phyloP scores from a whole-genome alignment of 2,113 vertebrate genomes.

The Microtus montanus region DNA sequence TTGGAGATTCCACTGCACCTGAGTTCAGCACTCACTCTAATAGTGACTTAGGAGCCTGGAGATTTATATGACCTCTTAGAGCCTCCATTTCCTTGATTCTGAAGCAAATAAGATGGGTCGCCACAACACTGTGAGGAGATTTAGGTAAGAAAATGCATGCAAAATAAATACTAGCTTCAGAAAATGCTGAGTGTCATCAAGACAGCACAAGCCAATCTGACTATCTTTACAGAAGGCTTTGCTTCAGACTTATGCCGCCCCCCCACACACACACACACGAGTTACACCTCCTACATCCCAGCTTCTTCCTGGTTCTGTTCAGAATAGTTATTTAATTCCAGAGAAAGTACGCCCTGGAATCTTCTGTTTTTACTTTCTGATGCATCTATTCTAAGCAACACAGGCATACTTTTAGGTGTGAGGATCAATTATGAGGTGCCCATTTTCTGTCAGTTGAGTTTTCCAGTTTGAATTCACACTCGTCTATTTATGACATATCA shows the following conservation, averaged over 20 bases:
- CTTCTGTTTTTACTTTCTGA: neutral
- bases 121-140: neutral
- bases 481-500: constrained; percentile 43
- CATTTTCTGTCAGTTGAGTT: constrained; percentile 31
- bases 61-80: neutral
- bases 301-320: constrained; percentile 5
- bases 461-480: constrained; percentile 28
- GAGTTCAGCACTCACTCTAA: neutral
- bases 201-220: constrained; percentile 5
- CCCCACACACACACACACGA: neutral
- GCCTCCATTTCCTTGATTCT: neutral
- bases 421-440: constrained; percentile 18
- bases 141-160: neutral
- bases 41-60: neutral
- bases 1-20: neutral
- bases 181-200: neutral
- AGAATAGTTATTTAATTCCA: constrained; percentile 37
- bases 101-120: neutral
- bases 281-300: neutral
- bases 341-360: neutral
- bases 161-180: neutral
- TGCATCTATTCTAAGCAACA: neutral
- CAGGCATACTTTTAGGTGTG: neutral
- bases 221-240: neutral
- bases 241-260: neutral